These are phyloP conservation scores for Horisme vitalbata DNA, from an alignment of 2,888 invertebrate species.

Conservation along the genomic window DNA sequence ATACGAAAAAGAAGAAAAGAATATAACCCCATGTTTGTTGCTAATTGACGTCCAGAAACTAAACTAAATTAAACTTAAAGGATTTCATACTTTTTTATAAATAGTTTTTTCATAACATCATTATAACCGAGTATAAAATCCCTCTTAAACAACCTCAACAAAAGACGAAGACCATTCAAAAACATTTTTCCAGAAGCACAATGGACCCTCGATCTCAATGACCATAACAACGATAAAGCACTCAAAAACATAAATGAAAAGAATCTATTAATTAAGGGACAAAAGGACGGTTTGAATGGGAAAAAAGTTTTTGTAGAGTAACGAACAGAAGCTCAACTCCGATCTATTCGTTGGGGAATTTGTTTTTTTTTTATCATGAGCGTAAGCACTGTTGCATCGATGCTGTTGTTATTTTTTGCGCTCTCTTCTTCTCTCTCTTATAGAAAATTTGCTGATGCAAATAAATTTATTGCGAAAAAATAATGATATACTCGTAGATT, in stretches of 20 bases:
- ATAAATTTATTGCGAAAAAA: no score
- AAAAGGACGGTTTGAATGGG: conserved; percentile 48
- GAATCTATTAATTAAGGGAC: conserved; percentile 69
- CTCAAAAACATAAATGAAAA: conserved; percentile 50
- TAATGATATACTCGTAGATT: no score
- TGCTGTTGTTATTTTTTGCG: no score
- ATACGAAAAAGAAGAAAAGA: no score
- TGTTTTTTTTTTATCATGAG: no score
- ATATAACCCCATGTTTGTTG: no score
- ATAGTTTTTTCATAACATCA: background rate
- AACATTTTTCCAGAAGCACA: conserved; percentile 20
- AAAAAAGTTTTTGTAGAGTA: conserved; percentile 41
- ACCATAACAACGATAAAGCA: conserved; percentile 31
- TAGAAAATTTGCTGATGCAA: no score
- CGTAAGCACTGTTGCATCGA: no score
- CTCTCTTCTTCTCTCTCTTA: no score
- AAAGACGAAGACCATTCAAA: conserved; percentile 11
- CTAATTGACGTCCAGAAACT: no score
- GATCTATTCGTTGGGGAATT: background rate
- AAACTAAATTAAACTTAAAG: no score
- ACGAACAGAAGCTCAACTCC: conserved; percentile 1
- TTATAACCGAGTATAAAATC: conserved; percentile 1
- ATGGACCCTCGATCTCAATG: conserved; percentile 21
- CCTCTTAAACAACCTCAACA: conserved; percentile 7
- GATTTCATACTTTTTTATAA: no score